A percentile compares a stretch with the other conserved stretches of the same genome.
phyloP scores from a whole-genome alignment of 2,888 invertebrate genomes.

The Chironomus riparius region DNA sequence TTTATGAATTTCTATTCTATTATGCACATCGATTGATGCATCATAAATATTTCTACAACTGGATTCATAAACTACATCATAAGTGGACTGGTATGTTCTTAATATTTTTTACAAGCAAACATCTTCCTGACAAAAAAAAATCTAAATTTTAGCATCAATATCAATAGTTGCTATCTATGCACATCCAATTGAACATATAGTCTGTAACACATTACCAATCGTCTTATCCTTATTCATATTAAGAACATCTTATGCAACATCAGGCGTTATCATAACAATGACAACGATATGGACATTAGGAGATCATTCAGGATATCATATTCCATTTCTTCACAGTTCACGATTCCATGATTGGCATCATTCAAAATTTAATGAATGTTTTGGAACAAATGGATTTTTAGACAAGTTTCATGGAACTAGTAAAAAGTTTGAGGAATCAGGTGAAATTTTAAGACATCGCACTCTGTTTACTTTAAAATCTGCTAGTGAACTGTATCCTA shows the following conservation, averaged over 20 bases:
- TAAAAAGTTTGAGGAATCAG: not conserved
- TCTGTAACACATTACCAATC: not conserved
- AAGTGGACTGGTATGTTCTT: not conserved
- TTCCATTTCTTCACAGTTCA: slow-evolving; percentile 6
- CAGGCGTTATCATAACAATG: not conserved
- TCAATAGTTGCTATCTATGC: not conserved
- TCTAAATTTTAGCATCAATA: not conserved
- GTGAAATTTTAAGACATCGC: not conserved
- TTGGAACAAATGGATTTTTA: not conserved
- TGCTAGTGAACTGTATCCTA: not conserved
- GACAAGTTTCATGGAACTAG: not conserved
- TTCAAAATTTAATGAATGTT: slow-evolving; percentile 6
- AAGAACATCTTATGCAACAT: not conserved
- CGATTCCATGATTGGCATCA: slow-evolving; percentile 22
- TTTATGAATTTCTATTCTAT: slow-evolving; percentile 23
- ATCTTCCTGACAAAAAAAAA: too few relatives aligned
- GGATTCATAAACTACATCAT: slow-evolving; percentile 14
- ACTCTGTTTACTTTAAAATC: not conserved
- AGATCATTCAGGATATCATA: slow-evolving; percentile 12
- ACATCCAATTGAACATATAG: slow-evolving; percentile 9
- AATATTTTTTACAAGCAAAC: not conserved
- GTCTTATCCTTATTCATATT: not conserved
- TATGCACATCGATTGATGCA: slow-evolving; percentile 24
- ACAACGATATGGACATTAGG: not conserved
- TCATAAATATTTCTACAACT: not conserved